A percentile compares a stretch with the other conserved stretches of the same genome.
Conservation (phyloP, 1,140 invertebrate genomes). For the Melanaphis sacchari region DNA sequence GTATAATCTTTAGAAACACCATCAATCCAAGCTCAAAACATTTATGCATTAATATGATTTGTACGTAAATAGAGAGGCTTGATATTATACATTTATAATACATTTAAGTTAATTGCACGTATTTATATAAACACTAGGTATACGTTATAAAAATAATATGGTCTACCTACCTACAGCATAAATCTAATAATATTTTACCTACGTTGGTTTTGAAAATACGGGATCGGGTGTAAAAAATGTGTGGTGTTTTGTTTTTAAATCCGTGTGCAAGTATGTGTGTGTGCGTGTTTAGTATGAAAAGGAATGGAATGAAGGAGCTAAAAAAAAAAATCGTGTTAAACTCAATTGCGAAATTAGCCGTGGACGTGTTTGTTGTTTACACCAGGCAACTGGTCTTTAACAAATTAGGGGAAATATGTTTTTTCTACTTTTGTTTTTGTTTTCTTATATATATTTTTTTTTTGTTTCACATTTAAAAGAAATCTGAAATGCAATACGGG, state of each 20-base stretch:
- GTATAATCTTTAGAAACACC: too few relatives aligned
- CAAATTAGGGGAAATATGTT: constrained; percentile 51
- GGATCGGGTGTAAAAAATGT: not conserved
- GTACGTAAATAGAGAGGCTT: too few relatives aligned
- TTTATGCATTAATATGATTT: too few relatives aligned
- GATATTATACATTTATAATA: too few relatives aligned
- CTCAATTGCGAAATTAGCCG: constrained; percentile 56
- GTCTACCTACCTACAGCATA: not conserved
- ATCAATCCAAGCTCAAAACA: too few relatives aligned
- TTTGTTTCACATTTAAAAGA: constrained; percentile 51
- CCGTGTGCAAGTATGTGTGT: not conserved
- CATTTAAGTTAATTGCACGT: too few relatives aligned
- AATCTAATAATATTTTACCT: not conserved
- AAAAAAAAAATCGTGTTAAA: constrained; percentile 51
- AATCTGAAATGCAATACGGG: constrained; percentile 54
- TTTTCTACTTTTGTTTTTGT: constrained; percentile 4
- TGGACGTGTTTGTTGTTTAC: constrained; percentile 56
- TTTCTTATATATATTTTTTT: not conserved
- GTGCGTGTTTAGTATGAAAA: constrained; percentile 16
- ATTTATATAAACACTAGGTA: too few relatives aligned
- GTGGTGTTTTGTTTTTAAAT: constrained; percentile 26
- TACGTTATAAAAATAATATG: not conserved
- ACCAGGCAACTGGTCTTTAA: constrained; percentile 51
- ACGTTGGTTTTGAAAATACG: not conserved
- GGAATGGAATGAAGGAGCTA: constrained; percentile 17